Evolutionary conservation across 2,797 vertebrate genomes (phyloP).

Genomic region (Cetoscarus ocellatus): DNA sequence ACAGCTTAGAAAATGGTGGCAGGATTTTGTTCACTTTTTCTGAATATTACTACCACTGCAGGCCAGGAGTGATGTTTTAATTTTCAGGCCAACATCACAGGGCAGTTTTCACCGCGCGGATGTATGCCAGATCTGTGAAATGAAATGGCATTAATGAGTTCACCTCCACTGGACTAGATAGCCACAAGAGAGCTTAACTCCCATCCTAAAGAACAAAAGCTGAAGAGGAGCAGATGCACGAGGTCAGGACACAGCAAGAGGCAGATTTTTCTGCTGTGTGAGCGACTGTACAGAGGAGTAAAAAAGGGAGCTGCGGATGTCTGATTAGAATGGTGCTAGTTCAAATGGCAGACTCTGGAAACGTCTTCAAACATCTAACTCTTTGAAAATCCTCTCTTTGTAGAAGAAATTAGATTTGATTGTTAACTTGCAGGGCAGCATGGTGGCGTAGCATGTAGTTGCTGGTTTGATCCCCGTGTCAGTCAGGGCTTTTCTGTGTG

Average conservation of each 20-base stretch:
- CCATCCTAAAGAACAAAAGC: conserved; percentile 65
- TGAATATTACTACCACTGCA: conserved; percentile 1
- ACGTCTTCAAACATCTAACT: conserved; percentile 62
- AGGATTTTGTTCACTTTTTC: conserved; percentile 9
- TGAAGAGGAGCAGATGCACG: conserved; percentile 57
- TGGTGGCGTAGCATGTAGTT: too few relatives aligned
- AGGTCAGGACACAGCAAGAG: conserved; percentile 67
- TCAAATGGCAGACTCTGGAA: conserved; percentile 59
- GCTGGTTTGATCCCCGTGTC: too few relatives aligned
- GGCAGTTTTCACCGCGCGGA: conserved; percentile 5
- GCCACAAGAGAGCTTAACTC: conserved; percentile 58
- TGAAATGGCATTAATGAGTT: conserved; percentile 64
- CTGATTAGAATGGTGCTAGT: conserved; percentile 75
- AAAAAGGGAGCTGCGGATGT: conserved; percentile 59
- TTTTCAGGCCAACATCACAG: conserved; percentile 15
- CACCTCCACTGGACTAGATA: conserved; percentile 51
- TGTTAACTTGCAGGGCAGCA: conserved; percentile 26
- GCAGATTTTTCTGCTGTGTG: conserved; percentile 76
- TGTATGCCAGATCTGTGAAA: conserved; percentile 46
- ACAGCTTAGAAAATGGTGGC: conserved; percentile 11
- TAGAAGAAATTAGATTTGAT: conserved; percentile 48
- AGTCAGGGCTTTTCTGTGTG: too few relatives aligned
- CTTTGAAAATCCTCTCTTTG: conserved; percentile 44
- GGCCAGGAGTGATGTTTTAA: conserved; percentile 10
- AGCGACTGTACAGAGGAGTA: conserved; percentile 58